Evolutionary conservation across 2,113 vertebrate species (phyloP).

Genomic region (Tachycineta bicolor): DNA sequence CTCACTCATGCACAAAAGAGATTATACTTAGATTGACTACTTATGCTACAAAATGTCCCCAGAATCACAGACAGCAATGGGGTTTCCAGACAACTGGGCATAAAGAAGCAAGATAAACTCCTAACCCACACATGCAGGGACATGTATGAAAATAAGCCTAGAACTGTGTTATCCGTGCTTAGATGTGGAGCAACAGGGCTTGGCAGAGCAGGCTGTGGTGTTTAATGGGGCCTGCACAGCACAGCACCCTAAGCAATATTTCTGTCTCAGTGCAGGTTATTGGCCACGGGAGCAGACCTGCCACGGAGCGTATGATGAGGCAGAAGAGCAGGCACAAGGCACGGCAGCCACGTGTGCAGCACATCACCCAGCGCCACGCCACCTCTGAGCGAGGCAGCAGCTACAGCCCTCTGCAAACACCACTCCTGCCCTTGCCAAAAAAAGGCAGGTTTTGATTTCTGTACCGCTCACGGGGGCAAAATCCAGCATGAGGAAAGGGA

Average conservation of each 20-base stretch:
- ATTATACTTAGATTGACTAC: background rate
- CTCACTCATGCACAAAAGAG: background rate
- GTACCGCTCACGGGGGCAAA: background rate
- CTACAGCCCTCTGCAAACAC: background rate
- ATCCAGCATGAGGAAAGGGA: background rate
- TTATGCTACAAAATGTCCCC: background rate
- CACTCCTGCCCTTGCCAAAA: background rate
- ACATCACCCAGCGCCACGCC: background rate
- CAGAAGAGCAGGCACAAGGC: background rate
- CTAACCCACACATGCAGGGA: background rate
- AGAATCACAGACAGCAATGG: background rate
- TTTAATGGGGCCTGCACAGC: background rate
- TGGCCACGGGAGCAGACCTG: background rate
- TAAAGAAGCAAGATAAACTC: background rate
- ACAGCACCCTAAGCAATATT: background rate
- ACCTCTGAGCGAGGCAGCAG: background rate
- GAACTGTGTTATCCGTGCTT: background rate
- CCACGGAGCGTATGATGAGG: background rate
- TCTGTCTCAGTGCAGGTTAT: background rate
- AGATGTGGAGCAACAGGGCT: background rate
- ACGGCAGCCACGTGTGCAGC: background rate
- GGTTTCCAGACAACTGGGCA: background rate
- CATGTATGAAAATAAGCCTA: background rate
- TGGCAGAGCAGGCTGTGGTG: background rate
- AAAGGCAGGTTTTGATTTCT: background rate